Conservation (phyloP, 2,888 invertebrate genomes). For the Agrochola circellaris region DNA sequence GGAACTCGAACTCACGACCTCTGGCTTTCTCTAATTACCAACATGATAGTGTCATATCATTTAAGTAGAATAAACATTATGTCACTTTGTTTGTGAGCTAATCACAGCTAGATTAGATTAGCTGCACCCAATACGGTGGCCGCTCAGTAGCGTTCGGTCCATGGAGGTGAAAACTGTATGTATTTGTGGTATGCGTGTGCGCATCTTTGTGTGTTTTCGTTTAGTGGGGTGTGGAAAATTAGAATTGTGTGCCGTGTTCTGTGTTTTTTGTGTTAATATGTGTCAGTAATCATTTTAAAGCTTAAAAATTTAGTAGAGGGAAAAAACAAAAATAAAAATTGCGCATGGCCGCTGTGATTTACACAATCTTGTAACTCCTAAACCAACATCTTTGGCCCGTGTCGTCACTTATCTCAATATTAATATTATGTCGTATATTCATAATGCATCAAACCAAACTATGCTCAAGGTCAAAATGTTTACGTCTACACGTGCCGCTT, state of each 20-base stretch:
- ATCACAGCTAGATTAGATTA: slow-evolving; percentile 67
- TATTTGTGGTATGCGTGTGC: slow-evolving; percentile 31
- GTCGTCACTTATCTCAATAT: slow-evolving; percentile 35
- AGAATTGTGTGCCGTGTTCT: slow-evolving; percentile 11
- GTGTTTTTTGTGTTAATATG: slow-evolving; percentile 12
- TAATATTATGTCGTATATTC: slow-evolving; percentile 30
- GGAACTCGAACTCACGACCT: slow-evolving; percentile 24
- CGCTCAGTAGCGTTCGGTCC: slow-evolving; percentile 57
- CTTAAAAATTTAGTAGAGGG: not conserved
- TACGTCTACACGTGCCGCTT: not conserved
- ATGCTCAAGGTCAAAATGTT: slow-evolving; percentile 23
- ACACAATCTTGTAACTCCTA: not conserved
- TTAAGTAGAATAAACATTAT: slow-evolving; percentile 52
- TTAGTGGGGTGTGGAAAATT: slow-evolving; percentile 2
- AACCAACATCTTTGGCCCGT: slow-evolving; percentile 21
- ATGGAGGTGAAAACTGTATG: slow-evolving; percentile 71
- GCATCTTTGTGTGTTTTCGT: slow-evolving; percentile 12
- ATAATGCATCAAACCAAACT: not conserved
- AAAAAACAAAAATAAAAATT: not conserved
- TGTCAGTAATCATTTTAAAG: slow-evolving; percentile 3
- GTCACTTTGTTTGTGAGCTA: slow-evolving; percentile 59
- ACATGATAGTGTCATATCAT: slow-evolving; percentile 24
- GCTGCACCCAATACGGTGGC: slow-evolving; percentile 15
- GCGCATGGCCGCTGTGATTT: not conserved
- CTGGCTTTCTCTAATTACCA: slow-evolving; percentile 8